Evolutionary conservation across 2,113 vertebrate species (phyloP).

Genomic region (Cynoglossus semilaevis): DNA sequence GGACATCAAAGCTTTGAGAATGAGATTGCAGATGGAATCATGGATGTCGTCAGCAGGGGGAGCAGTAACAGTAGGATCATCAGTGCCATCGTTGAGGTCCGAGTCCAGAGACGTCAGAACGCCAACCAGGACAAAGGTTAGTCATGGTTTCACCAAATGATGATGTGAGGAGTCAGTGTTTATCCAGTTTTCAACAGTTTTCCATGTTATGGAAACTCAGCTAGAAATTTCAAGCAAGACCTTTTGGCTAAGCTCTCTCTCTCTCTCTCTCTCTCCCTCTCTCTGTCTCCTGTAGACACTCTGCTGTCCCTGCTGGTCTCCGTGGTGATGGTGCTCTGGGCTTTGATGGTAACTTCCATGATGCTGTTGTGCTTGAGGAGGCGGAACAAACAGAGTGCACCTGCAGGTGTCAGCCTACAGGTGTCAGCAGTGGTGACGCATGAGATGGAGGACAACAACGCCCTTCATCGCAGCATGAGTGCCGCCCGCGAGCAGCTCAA

Average conservation of each 20-base stretch:
- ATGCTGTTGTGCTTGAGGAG: conserved; percentile 86
- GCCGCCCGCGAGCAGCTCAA: conserved; percentile 88
- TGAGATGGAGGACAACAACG: conserved; percentile 77
- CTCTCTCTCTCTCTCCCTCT: conserved; percentile 1
- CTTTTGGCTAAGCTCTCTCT: background rate
- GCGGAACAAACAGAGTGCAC: conserved; percentile 82
- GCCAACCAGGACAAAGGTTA: conserved; percentile 41
- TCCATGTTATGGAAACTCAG: too few species aligned
- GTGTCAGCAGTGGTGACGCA: background rate
- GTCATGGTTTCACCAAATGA: too few species aligned
- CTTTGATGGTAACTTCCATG: conserved; percentile 76
- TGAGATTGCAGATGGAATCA: conserved; percentile 84
- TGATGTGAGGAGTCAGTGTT: background rate
- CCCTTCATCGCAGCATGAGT: conserved; percentile 86
- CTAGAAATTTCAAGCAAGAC: too few species aligned
- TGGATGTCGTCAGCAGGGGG: conserved; percentile 85
- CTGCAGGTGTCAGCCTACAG: conserved; percentile 63
- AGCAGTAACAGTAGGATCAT: conserved; percentile 83
- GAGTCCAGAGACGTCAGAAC: conserved; percentile 76
- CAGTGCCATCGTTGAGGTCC: conserved; percentile 81
- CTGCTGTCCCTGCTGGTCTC: conserved; percentile 88
- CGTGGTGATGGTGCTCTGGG: conserved; percentile 81
- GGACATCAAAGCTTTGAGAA: conserved; percentile 79
- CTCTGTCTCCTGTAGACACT: conserved; percentile 69
- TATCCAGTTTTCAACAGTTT: too few species aligned